Evolutionary conservation across 2,797 vertebrate species (phyloP).

Genomic region (Momotus momota): DNA sequence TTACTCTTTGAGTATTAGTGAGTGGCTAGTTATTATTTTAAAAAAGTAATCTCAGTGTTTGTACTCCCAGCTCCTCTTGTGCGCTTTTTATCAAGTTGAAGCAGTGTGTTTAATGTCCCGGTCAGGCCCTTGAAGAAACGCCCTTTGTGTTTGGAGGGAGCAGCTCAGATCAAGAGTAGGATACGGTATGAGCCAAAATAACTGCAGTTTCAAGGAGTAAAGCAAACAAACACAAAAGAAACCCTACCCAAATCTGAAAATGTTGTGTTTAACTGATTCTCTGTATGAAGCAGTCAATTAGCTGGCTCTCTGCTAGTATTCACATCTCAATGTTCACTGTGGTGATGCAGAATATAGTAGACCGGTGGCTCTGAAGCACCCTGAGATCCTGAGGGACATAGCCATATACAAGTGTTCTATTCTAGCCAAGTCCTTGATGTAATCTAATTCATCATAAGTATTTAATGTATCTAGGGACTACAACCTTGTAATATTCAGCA

Average conservation of each 20-base stretch:
- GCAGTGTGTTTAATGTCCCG: background rate
- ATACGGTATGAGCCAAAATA: background rate
- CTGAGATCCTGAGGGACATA: rapidly evolving
- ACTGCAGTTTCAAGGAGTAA: background rate
- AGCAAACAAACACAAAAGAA: background rate
- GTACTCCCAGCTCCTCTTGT: background rate
- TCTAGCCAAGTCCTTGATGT: background rate
- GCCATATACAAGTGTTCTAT: background rate
- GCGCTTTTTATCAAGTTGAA: background rate
- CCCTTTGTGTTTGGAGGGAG: background rate
- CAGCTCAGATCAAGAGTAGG: background rate
- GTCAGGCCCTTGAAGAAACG: background rate
- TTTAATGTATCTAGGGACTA: background rate
- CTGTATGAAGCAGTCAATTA: background rate
- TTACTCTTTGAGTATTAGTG: background rate
- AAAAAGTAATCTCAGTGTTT: background rate
- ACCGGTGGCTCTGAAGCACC: background rate
- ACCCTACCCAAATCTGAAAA: background rate
- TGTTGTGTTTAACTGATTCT: background rate
- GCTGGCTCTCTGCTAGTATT: background rate
- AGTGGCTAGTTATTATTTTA: background rate
- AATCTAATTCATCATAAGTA: background rate
- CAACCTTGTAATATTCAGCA: background rate
- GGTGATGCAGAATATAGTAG: background rate
- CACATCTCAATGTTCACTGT: background rate